Base-by-base conservation (phyloP, 1,140 invertebrate species). In the Pachypsylla venusta region DNA sequence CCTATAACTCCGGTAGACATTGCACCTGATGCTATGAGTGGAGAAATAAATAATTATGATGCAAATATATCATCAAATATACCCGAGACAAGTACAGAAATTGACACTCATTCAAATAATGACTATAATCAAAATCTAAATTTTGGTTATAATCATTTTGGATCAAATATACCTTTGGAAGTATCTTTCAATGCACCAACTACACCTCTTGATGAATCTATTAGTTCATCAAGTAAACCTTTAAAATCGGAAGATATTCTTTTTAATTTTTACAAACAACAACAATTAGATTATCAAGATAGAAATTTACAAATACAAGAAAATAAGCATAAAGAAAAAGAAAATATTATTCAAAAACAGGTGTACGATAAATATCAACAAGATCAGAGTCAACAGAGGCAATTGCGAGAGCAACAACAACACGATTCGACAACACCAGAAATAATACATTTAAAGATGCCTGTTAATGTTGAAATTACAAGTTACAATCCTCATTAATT, bases 211-310 rank as follows among this genome's bases (percentile, higher is more conserved):
- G n/a, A n/a, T n/a, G n/a, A n/a, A n/a, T n/a, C n/a, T n/a, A n/a
- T n/a, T n/a, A n/a, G n/a, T n/a, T n/a, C n/a, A n/a, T n/a, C n/a
- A n/a, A n/a, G n/a, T n/a, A n/a, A n/a, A n/a, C n/a, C n/a, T n/a
- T n/a, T n/a, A n/a, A n/a, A n/a, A n/a, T n/a, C n/a, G n/a, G n/a
- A n/a, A n/a, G 42, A 48, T 22, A 48, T 48, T 22, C 16, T 48
- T n/a, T 48, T 48, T 5, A 48, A 48, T 4, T n/a, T 48, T 48
- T 48, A 48, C n/a, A 48, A 48, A 48, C 7, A 48, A 48, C 16
- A 48, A 10, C 42, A 10, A 48, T 19, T 10, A 48, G 16, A 19
- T 22, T 4, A 19, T 22, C 42, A 48, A n/a, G 42, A 48, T 3
- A 48, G 5, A n/a, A 48, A 48, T 22, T 48, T 48, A 22, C 42